Conservation (phyloP, 2,888 invertebrate genomes). For the Xestia sexstrigata region DNA sequence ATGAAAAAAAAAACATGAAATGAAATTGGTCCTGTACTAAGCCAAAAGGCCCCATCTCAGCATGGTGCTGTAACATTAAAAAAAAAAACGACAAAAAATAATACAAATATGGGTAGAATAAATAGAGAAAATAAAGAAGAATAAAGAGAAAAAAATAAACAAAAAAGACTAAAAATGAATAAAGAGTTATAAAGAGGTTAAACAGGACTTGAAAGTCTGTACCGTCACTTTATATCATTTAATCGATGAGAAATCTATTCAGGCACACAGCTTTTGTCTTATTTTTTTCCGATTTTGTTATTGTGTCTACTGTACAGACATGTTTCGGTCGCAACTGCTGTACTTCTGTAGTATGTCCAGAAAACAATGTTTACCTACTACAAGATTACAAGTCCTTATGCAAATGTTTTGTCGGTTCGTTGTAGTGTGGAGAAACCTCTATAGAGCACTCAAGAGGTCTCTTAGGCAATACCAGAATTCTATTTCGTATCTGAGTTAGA, state of each 20-base stretch:
- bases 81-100: too few species aligned
- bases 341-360: neutral
- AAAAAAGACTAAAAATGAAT: too few species aligned
- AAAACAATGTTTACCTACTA: neutral
- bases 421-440: neutral
- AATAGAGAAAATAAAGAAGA: too few species aligned
- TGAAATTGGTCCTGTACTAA: too few species aligned
- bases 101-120: too few species aligned
- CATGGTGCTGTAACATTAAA: too few species aligned
- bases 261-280: neutral
- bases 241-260: neutral
- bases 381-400: slow-evolving; percentile 8
- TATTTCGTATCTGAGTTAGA: neutral
- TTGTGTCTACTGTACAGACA: neutral
- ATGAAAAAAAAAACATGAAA: too few species aligned
- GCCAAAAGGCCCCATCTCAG: too few species aligned
- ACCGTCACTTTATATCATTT: neutral
- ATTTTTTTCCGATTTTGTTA: neutral
- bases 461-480: neutral
- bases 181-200: too few species aligned
- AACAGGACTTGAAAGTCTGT: neutral
- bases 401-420: slow-evolving; percentile 26
- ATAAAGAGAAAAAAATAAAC: too few species aligned
- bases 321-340: too few species aligned
- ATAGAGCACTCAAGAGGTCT: neutral